Conservation (phyloP, 2,888 invertebrate species). For the Lymantria monacha region DNA sequence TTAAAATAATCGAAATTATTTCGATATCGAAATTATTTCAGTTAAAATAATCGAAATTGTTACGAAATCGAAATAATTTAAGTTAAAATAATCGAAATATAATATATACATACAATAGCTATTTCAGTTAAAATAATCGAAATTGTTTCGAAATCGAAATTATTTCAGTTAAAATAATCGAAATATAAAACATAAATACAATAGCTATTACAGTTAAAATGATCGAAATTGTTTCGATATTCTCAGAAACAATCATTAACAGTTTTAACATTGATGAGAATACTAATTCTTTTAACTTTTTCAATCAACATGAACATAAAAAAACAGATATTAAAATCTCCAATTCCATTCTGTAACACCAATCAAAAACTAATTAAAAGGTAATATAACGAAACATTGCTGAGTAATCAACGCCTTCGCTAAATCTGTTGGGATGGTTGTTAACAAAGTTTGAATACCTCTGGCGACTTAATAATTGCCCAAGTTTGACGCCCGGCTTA, state of each 20-base stretch:
- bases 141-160: too few species aligned
- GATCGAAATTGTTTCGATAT: too few species aligned
- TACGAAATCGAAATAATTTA: too few species aligned
- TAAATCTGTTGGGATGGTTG: slow-evolving; percentile 26
- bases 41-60: too few species aligned
- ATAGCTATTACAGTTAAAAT: too few species aligned
- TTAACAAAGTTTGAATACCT: slow-evolving; percentile 29
- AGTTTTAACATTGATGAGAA: neutral
- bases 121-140: too few species aligned
- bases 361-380: slow-evolving; percentile 26
- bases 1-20: too few species aligned
- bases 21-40: too few species aligned
- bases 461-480: slow-evolving; percentile 36
- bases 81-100: too few species aligned
- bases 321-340: slow-evolving; percentile 3
- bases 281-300: neutral
- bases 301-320: neutral
- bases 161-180: too few species aligned
- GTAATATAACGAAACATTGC: slow-evolving; percentile 11
- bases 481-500: slow-evolving; percentile 29
- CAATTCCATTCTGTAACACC: slow-evolving; percentile 6
- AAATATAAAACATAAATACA: too few species aligned
- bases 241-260: neutral
- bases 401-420: slow-evolving; percentile 21
- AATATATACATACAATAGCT: too few species aligned